Conservation (phyloP, 2,113 vertebrate species). For the Seriola aureovittata region DNA sequence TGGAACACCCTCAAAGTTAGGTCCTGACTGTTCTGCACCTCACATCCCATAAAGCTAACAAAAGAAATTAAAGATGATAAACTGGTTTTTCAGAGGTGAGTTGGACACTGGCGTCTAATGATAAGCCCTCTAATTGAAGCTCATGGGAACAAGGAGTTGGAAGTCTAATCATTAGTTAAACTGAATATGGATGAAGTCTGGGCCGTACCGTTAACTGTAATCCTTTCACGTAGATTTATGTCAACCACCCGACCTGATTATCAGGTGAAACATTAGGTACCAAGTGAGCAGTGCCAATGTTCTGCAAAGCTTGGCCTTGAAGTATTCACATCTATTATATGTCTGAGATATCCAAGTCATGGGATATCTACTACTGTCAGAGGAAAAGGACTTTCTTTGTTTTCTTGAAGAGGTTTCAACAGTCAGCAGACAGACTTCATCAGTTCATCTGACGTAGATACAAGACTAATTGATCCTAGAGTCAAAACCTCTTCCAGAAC, state of each 20-base stretch:
- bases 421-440: no score
- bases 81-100: constrained; percentile 54
- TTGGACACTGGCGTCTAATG: constrained; percentile 42
- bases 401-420: no score
- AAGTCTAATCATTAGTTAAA: neutral
- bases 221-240: neutral
- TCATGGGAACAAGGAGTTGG: neutral
- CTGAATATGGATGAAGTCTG: neutral
- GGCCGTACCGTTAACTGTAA: neutral
- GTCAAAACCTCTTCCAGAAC: neutral
- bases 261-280: constrained; percentile 1
- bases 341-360: no score
- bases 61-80: constrained; percentile 46
- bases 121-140: constrained; percentile 36
- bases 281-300: neutral
- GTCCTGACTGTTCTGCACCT: constrained; percentile 49
- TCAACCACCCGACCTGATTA: neutral
- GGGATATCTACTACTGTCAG: no score
- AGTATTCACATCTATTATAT: neutral
- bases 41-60: constrained; percentile 48
- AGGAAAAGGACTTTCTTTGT: no score
- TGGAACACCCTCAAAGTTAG: constrained; percentile 66
- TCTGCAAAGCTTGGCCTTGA: neutral
- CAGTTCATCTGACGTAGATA: no score
- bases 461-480: neutral